A percentile compares a stretch with the other conserved stretches of the same genome.
Conservation (phyloP, 1,140 invertebrate species). For the Teleopsis dalmanni region DNA sequence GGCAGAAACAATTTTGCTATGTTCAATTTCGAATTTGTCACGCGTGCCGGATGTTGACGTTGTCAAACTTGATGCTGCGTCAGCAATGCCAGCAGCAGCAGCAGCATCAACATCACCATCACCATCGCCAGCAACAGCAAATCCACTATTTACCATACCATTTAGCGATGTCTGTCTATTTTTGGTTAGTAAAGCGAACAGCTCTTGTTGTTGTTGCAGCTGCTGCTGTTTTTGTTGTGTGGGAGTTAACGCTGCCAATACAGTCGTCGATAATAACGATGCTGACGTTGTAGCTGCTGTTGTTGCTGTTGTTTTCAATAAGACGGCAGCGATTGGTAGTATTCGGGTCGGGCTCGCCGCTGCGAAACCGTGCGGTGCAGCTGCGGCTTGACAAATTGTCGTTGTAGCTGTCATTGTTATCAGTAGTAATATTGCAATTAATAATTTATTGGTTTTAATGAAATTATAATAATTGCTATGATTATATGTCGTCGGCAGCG, state of each 20-base stretch:
- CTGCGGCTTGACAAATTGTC: background rate
- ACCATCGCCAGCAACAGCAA: slow-evolving; percentile 10
- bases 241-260: background rate
- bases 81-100: slow-evolving; percentile 2
- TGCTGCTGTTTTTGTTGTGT: slow-evolving; percentile 13
- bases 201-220: slow-evolving; percentile 31
- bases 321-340: slow-evolving; percentile 16
- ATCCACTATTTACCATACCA: background rate
- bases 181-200: slow-evolving; percentile 33
- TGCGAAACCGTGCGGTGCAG: too few species aligned
- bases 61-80: background rate
- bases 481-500: background rate
- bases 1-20: too few species aligned
- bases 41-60: background rate
- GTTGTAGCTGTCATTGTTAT: slow-evolving; percentile 24
- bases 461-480: slow-evolving; percentile 24
- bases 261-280: background rate
- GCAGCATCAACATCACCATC: slow-evolving; percentile 20
- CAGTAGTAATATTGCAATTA: slow-evolving; percentile 39
- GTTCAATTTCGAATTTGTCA: too few species aligned
- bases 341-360: too few species aligned
- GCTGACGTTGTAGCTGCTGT: slow-evolving; percentile 9
- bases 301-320: slow-evolving; percentile 23
- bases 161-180: slow-evolving; percentile 18
- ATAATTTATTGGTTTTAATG: slow-evolving; percentile 43